Conservation (phyloP, 2,888 invertebrate genomes). For the Lithophane semibrunnea region DNA sequence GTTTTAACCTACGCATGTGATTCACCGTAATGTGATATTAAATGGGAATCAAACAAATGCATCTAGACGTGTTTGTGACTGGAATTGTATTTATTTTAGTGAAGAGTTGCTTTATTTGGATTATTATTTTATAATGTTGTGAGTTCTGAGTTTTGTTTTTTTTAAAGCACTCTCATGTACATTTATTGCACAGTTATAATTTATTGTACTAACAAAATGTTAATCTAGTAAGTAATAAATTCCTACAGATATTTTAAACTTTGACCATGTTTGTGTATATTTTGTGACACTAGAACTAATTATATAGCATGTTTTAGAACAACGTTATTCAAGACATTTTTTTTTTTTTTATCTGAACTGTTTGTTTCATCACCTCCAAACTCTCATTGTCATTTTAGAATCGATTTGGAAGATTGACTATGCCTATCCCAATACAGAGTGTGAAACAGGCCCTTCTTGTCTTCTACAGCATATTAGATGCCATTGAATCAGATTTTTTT, state of each 20-base stretch:
- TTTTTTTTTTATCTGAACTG: neutral
- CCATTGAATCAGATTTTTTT: neutral
- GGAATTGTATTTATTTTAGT: neutral
- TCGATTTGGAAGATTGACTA: neutral
- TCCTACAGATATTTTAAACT: neutral
- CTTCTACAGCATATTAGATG: no score
- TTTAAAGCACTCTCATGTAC: slow-evolving; percentile 4
- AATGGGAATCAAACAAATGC: slow-evolving; percentile 52
- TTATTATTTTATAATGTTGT: slow-evolving; percentile 41
- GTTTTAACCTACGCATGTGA: slow-evolving; percentile 53
- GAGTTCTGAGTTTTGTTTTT: slow-evolving; percentile 20
- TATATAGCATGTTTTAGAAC: no score
- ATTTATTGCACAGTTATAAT: slow-evolving; percentile 16
- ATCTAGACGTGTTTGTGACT: slow-evolving; percentile 24
- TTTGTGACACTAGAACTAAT: neutral
- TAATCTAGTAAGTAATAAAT: neutral
- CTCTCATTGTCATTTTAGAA: neutral
- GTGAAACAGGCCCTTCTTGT: neutral
- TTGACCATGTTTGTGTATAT: neutral
- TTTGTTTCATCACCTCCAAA: no score
- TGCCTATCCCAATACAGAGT: neutral
- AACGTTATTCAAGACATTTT: neutral
- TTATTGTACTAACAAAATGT: neutral
- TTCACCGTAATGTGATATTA: slow-evolving; percentile 51
- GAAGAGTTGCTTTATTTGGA: slow-evolving; percentile 25